phyloP scores from a whole-genome alignment of 2,113 vertebrate species.

The Anthoscopus minutus region DNA sequence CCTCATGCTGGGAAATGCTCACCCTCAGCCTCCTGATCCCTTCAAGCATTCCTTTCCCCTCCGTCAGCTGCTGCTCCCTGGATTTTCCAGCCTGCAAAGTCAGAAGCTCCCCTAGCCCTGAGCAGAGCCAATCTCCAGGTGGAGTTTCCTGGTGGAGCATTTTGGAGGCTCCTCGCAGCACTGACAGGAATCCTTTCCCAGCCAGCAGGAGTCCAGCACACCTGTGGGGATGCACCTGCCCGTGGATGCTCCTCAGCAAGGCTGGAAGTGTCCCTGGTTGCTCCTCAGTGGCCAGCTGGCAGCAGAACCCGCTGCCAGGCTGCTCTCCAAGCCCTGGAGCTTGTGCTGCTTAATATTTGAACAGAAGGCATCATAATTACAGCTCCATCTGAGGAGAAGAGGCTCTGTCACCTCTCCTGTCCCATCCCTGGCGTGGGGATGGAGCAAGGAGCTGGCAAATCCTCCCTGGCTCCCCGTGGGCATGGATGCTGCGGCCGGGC shows the following conservation, averaged over 20 bases:
- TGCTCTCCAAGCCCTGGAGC: rapidly evolving
- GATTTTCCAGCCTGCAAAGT: neutral
- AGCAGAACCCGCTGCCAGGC: neutral
- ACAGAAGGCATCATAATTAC: neutral
- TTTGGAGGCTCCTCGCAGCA: neutral
- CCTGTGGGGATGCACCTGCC: rapidly evolving
- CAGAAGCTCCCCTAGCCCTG: rapidly evolving
- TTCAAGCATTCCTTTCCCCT: rapidly evolving
- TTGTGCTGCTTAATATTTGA: neutral
- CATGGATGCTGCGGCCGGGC: rapidly evolving
- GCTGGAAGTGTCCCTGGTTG: neutral
- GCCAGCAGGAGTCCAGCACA: rapidly evolving
- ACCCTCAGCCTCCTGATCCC: neutral
- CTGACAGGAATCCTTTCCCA: rapidly evolving
- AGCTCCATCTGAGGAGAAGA: neutral
- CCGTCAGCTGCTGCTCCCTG: rapidly evolving
- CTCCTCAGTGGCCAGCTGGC: neutral
- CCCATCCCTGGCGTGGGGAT: rapidly evolving
- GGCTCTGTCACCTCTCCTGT: neutral
- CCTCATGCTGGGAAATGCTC: neutral
- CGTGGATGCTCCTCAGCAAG: rapidly evolving
- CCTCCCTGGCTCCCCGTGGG: neutral
- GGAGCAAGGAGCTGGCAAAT: neutral
- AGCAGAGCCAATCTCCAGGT: neutral
- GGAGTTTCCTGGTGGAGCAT: rapidly evolving